Evolutionary conservation across 2,113 vertebrate species (phyloP), one percentile per base, ranked within the genome.

Genomic region (Eclectus roratus): DNA sequence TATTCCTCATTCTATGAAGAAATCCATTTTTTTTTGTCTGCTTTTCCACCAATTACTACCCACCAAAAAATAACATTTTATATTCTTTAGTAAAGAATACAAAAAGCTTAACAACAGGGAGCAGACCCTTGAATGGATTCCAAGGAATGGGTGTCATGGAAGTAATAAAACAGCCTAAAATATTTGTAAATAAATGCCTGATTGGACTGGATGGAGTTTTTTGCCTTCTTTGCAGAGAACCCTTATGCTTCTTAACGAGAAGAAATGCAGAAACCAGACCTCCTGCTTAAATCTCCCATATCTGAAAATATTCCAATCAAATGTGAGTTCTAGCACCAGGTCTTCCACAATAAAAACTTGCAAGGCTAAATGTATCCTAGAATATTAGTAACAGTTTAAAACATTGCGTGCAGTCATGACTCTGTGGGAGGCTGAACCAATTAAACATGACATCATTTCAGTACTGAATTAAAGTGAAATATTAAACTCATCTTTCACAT

Each of bases 391-490:
- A 64, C 35, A 61, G 14, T 58, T 70, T 86, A 80, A 88, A 91
- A 69, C 28, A 56, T 25, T 76, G 9, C 25, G 21, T 83, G 64
- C 18, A 80, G 37, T 85, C 41, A 65, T 23, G 12, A 70, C 46
- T 77, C 79, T 80, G 17, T 73, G 25, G 46, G 86, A 86, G 17
- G 24, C 37, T 84, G 37, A 92, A 78, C 68, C 78, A 89, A 91
- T 92, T 91, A 91, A 94, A 94, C 9, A 92, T 70, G 71, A 83
- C 83, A 88, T 94, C 72, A 95, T 78, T 72, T 46, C 25, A 31
- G 11, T 41, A n/a, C 28, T 43, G 84, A 95, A 93, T 92, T 90
- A 88, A 88, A 83, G 25, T 83, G 64, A 95, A 94, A 91, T 92
- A 91, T 88, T 94, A 83, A 93, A 88, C 41, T 92, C 18, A 69